These are phyloP conservation scores for Pyrrhosoma nymphula DNA, from an alignment of 2,888 invertebrate species.

Conservation along the genomic window DNA sequence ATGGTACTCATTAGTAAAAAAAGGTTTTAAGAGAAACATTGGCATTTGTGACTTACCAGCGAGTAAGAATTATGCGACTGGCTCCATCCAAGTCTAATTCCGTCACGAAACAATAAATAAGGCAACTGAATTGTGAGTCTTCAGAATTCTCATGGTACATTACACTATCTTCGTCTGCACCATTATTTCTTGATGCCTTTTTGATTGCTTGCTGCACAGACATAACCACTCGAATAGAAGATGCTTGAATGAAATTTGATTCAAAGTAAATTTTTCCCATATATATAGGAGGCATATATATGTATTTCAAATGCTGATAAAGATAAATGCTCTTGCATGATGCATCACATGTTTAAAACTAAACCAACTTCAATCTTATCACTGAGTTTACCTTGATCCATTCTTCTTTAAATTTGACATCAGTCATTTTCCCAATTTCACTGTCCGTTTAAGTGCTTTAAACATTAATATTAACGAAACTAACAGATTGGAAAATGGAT, in stretches of 20 bases:
- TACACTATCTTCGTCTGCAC: constrained; percentile 73
- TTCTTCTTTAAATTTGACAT: too few species aligned
- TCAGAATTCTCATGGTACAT: constrained; percentile 77
- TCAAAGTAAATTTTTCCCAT: constrained; percentile 63
- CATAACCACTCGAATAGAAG: constrained; percentile 81
- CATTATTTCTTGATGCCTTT: constrained; percentile 71
- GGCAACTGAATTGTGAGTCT: constrained; percentile 84
- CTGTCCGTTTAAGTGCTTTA: too few species aligned
- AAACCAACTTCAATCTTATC: too few species aligned
- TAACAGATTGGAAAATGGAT: too few species aligned
- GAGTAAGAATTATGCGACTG: constrained; percentile 75
- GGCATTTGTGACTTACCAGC: constrained; percentile 76
- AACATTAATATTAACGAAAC: too few species aligned
- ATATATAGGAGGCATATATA: neutral
- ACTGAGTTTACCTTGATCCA: too few species aligned
- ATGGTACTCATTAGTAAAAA: too few species aligned
- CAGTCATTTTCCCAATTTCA: too few species aligned
- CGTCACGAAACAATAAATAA: constrained; percentile 84
- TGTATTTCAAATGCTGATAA: too few species aligned
- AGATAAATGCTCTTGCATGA: too few species aligned
- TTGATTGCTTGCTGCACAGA: constrained; percentile 81
- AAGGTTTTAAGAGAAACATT: neutral
- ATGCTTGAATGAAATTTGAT: constrained; percentile 76
- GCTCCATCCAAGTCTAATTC: constrained; percentile 86
- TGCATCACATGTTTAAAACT: too few species aligned